Evolutionary conservation across 1,140 invertebrate genomes (phyloP).

Genomic region (Dendroctonus valens): DNA sequence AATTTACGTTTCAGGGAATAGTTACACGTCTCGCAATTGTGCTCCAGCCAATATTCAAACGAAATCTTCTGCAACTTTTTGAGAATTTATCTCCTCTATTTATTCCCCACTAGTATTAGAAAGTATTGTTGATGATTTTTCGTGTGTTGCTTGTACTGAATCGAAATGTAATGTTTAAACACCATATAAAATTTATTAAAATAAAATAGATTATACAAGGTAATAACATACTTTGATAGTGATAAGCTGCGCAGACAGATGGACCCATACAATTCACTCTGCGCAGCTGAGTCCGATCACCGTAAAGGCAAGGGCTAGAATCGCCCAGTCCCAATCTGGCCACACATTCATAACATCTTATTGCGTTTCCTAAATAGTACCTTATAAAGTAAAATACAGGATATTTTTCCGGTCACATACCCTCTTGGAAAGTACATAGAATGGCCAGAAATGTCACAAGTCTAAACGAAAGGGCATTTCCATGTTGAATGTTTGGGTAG

Average conservation of each 20-base stretch:
- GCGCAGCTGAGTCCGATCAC: conserved; percentile 34
- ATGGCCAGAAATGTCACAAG: neutral
- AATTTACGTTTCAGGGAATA: too few relatives aligned
- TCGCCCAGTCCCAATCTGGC: conserved; percentile 33
- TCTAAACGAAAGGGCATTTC: too few relatives aligned
- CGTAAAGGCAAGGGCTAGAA: conserved; percentile 34
- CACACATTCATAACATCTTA: conserved; percentile 40
- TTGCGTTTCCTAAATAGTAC: conserved; percentile 19
- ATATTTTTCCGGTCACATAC: neutral
- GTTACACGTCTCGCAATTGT: neutral
- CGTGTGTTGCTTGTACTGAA: too few relatives aligned
- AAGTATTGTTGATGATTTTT: neutral
- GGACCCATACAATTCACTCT: conserved; percentile 38
- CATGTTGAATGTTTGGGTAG: too few relatives aligned
- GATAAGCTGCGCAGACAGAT: conserved; percentile 41
- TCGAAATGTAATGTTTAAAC: neutral
- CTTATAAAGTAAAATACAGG: neutral
- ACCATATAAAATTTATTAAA: neutral
- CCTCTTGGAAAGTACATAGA: neutral
- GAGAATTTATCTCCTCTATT: neutral
- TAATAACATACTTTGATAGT: conserved; percentile 38
- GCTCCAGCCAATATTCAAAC: neutral
- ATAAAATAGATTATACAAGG: neutral
- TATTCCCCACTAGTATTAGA: neutral
- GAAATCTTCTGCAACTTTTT: neutral